Base-by-base conservation (phyloP, 2,888 invertebrate species). In the Synergus gifuensis region DNA sequence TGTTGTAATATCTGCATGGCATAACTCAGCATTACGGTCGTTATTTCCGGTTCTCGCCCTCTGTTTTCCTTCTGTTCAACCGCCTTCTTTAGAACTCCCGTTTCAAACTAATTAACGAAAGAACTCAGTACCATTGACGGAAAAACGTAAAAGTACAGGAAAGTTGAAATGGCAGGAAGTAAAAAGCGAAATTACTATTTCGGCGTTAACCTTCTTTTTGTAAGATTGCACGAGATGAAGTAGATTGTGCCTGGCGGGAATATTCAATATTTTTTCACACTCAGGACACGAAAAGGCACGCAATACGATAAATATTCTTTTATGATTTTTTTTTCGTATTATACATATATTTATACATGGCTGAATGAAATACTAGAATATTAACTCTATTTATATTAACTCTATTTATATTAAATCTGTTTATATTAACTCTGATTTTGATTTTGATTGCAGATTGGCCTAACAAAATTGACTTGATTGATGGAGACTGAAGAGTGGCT, bases 1-100 rank as follows among this genome's bases (percentile, higher is more conserved):
- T n/a, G 84, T 84, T 84, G 86, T 87, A 88, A 89, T 87, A 87
- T 87, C 86, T 86, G 82, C 81, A 79, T 80, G 84, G 54, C 54
- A 83, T 86, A 83, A 85, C 77, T 76, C 79, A 67, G 67, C 76
- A 79, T 63, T 79, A 76, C 36, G 49, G 77, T 83, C 83, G 82
- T 85, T 84, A 87, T 85, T 78, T 82, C 82, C 78, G 46, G 73
- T 54, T 73, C 76, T 77, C 73, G 80, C 77, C 76, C 83, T 76
- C 82, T 40, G 49, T 69, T 81, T 86, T 84, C 82, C 78, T 82
- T 66, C 76, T 49, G 44, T 73, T 54, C 28, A 58, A 69, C 73
- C 40, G 62, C 54, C 58, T 79, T 69, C 36, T 49, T 80, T 42
- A 49, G 16, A 60, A 69, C 69, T 76, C 80, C 36, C 16, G 63